Conservation (phyloP, 1,140 invertebrate species). For the Sinonovacula constricta region DNA sequence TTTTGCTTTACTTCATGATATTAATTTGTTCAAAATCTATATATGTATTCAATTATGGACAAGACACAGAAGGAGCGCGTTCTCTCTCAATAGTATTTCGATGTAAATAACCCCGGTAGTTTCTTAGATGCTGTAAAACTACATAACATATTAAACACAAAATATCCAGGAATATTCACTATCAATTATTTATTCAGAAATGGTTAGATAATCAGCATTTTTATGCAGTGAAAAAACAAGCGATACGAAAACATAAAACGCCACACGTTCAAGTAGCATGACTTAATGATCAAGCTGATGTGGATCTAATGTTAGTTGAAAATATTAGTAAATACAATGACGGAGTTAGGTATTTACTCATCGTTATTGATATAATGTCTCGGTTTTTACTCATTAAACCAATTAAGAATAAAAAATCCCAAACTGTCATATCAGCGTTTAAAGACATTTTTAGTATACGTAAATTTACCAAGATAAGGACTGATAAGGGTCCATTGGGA, state of each 20-base stretch:
- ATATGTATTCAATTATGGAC: too few relatives aligned
- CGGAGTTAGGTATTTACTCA: conserved; percentile 31
- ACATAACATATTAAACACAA: conserved; percentile 12
- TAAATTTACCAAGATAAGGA: too few relatives aligned
- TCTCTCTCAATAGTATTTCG: conserved; percentile 38
- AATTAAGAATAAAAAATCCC: too few relatives aligned
- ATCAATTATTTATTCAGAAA: conserved; percentile 19
- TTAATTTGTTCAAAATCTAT: too few relatives aligned
- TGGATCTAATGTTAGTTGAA: conserved; percentile 39
- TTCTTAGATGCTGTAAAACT: conserved; percentile 29
- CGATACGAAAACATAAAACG: conserved; percentile 27
- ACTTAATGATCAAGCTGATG: conserved; percentile 35
- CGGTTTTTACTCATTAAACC: conserved; percentile 11
- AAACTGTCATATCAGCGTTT: conserved; percentile 18
- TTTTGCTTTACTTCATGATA: too few relatives aligned
- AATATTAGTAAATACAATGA: conserved; percentile 37
- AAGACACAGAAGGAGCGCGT: too few relatives aligned
- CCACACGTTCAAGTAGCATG: conserved; percentile 23
- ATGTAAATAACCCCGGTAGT: conserved; percentile 35
- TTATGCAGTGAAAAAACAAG: conserved; percentile 29
- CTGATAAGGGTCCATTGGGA: conserved; percentile 36
- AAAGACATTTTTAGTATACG: conserved; percentile 28
- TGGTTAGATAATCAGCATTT: conserved; percentile 39
- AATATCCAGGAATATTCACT: conserved; percentile 34
- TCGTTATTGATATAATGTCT: conserved; percentile 32